Conservation (phyloP, 2,113 vertebrate genomes). For the Emydocephalus ijimae region DNA sequence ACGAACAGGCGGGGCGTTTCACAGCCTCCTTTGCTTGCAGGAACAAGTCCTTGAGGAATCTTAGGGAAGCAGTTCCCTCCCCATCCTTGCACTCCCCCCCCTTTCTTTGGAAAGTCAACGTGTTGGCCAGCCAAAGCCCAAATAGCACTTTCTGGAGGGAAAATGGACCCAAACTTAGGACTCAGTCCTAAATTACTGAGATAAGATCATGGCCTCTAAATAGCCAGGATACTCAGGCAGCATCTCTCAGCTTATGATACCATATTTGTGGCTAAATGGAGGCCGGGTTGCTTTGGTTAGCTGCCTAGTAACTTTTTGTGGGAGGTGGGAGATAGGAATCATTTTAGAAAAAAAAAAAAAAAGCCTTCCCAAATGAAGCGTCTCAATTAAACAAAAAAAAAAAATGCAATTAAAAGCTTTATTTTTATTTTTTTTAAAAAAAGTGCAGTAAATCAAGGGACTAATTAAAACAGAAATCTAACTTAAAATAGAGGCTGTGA, state of each 20-base stretch:
- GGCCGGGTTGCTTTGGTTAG: background rate
- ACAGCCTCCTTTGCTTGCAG: constrained; percentile 52
- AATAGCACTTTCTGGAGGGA: background rate
- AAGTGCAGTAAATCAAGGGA: background rate
- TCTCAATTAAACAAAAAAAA: background rate
- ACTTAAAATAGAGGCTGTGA: background rate
- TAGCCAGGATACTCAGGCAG: background rate
- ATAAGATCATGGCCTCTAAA: background rate
- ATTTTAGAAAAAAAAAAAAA: background rate
- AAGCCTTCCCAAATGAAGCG: background rate
- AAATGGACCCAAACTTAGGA: background rate
- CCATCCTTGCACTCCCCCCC: background rate
- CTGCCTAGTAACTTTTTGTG: background rate
- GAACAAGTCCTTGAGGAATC: constrained; percentile 41
- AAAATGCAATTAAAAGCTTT: background rate
- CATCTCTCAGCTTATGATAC: background rate
- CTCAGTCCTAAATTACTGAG: background rate
- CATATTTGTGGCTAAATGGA: background rate
- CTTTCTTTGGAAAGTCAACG: background rate
- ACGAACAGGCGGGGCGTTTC: constrained; percentile 39
- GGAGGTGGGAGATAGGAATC: background rate
- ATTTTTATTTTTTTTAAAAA: too few species aligned
- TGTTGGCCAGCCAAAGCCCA: background rate
- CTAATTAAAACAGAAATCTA: background rate
- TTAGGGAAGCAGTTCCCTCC: background rate